A percentile compares a stretch with the other conserved stretches of the same genome.
phyloP scores from a whole-genome alignment of 2,888 invertebrate species.

The Hesperia comma region DNA sequence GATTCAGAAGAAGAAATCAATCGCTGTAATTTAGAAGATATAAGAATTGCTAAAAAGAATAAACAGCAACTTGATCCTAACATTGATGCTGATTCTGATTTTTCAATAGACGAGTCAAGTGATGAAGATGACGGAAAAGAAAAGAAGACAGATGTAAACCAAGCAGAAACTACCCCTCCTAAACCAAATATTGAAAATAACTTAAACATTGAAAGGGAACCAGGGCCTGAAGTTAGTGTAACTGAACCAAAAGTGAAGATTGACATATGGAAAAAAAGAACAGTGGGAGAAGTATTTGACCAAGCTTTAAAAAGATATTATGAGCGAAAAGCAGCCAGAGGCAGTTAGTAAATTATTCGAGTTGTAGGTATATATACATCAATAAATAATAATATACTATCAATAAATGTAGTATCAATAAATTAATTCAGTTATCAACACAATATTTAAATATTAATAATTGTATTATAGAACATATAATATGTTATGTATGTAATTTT shows the following conservation, averaged over 20 bases:
- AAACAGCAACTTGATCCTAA: conserved; percentile 82
- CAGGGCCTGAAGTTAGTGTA: conserved; percentile 22
- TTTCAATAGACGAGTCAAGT: conserved; percentile 86
- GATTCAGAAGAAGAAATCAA: conserved; percentile 79
- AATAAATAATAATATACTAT: neutral
- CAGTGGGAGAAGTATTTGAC: conserved; percentile 90
- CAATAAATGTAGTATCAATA: neutral
- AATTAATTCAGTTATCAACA: too few species aligned
- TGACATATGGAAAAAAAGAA: conserved; percentile 93
- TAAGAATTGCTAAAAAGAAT: conserved; percentile 64
- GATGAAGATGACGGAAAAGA: conserved; percentile 66
- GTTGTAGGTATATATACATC: neutral
- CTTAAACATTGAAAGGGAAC: conserved; percentile 40
- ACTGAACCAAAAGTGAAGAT: conserved; percentile 78
- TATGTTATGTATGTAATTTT: too few species aligned
- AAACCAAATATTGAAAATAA: conserved; percentile 45
- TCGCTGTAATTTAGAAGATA: conserved; percentile 67
- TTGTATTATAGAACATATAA: too few species aligned
- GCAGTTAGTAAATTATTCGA: conserved; percentile 46
- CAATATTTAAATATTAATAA: too few species aligned
- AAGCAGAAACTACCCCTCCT: conserved; percentile 42
- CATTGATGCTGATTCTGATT: conserved; percentile 89
- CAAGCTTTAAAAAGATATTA: conserved; percentile 90
- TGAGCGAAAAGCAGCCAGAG: conserved; percentile 86
- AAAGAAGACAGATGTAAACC: conserved; percentile 31